A percentile compares a stretch with the other conserved stretches of the same genome.
These are phyloP conservation scores for Corythoichthys intestinalis DNA, from an alignment of 2,113 vertebrate species.

Conservation along the genomic window DNA sequence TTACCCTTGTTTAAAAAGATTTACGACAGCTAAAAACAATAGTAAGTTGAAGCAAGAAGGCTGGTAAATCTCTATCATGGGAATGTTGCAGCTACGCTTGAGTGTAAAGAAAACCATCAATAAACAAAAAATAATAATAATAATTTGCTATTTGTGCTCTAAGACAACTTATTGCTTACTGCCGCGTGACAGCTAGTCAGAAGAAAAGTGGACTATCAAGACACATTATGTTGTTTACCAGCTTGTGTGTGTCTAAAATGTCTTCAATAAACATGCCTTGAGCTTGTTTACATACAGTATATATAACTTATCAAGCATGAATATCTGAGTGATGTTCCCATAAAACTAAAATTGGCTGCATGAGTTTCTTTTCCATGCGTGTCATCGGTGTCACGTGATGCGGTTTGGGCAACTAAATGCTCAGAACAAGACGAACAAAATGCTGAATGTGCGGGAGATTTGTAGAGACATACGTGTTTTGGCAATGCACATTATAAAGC, in stretches of 20 bases:
- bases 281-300: not conserved
- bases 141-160: not conserved
- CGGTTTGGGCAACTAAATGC: not conserved
- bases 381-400: not conserved
- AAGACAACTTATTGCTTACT: slow-evolving; percentile 7
- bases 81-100: slow-evolving; percentile 10
- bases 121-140: not conserved
- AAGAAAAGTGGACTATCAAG: not conserved
- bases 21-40: slow-evolving; percentile 37
- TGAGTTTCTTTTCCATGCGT: not conserved
- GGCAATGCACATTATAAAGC: not conserved
- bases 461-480: not conserved
- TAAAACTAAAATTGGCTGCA: not conserved
- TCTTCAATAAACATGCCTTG: not conserved
- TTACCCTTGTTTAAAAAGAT: slow-evolving; percentile 40
- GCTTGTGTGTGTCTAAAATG: slow-evolving; percentile 16
- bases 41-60: slow-evolving; percentile 21
- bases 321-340: not conserved
- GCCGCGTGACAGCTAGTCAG: slow-evolving; percentile 15
- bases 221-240: slow-evolving; percentile 18
- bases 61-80: slow-evolving; percentile 24
- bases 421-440: not conserved
- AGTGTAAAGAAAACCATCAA: slow-evolving; percentile 8
- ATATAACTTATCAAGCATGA: not conserved
- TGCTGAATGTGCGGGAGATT: not conserved